Conservation (phyloP, 2,113 vertebrate species). For the Narcine bancroftii region DNA sequence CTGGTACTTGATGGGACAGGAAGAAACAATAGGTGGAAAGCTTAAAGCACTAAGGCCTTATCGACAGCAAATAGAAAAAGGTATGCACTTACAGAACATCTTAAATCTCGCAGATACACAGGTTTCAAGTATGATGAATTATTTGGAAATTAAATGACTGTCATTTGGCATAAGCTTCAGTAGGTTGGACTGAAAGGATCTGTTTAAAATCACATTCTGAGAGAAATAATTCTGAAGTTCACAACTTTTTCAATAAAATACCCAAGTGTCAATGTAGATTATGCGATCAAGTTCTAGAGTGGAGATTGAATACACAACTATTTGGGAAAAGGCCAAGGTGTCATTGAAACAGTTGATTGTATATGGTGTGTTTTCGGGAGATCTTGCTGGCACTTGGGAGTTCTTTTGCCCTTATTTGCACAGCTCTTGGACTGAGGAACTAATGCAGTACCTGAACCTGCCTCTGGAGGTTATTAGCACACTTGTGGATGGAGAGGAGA, state of each 20-base stretch:
- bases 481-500: not conserved
- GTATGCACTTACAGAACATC: not conserved
- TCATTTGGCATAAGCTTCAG: not conserved
- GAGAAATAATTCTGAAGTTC: not conserved
- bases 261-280: not conserved
- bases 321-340: not conserved
- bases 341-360: not conserved
- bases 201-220: not conserved
- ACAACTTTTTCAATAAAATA: not conserved
- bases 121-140: not conserved
- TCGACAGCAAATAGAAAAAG: not conserved
- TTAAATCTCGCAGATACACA: not conserved
- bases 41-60: not conserved
- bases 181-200: not conserved
- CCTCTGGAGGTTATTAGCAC: slow-evolving; percentile 17
- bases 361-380: not conserved
- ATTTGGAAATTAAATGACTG: not conserved
- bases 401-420: not conserved
- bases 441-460: not conserved
- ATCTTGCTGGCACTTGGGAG: not conserved
- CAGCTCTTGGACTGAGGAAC: not conserved
- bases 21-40: not conserved
- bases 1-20: not conserved
- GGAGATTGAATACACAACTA: not conserved
- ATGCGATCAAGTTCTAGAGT: not conserved